Percentiles rank a stretch among this genome's conserved stretches.
Conservation (phyloP, 2,888 invertebrate species). For the Zygothrica quintamaculata region DNA sequence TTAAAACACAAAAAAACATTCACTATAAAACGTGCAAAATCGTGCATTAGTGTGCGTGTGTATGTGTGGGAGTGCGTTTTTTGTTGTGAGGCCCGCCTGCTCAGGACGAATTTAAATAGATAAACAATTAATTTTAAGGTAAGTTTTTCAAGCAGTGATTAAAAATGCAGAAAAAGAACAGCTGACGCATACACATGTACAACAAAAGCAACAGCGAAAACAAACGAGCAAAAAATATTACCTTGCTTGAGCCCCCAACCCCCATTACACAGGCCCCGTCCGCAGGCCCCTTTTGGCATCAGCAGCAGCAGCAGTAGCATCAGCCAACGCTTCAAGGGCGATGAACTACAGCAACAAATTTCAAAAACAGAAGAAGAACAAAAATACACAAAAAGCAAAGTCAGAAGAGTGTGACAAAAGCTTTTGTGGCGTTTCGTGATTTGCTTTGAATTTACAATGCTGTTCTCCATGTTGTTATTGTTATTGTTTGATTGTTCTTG, state of each 20-base stretch:
- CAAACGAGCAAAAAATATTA: constrained; percentile 50
- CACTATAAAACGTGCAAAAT: constrained; percentile 58
- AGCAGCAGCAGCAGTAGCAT: constrained; percentile 47
- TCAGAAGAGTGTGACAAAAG: constrained; percentile 54
- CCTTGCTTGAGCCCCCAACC: constrained; percentile 56
- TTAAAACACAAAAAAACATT: constrained; percentile 51
- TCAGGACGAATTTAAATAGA: constrained; percentile 65
- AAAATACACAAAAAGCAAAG: constrained; percentile 47
- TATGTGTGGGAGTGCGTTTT: constrained; percentile 20
- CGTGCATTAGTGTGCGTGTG: constrained; percentile 54
- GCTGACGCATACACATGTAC: constrained; percentile 62
- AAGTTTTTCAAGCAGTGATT: constrained; percentile 40
- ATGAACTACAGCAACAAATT: constrained; percentile 65
- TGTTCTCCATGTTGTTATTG: constrained; percentile 26
- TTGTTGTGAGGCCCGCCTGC: constrained; percentile 41
- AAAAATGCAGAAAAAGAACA: constrained; percentile 52
- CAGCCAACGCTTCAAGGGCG: constrained; percentile 67
- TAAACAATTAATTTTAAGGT: constrained; percentile 66
- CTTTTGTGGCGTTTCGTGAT: constrained; percentile 41
- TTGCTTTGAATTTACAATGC: constrained; percentile 35
- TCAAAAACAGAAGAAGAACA: constrained; percentile 27
- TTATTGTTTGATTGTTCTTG: constrained; percentile 10
- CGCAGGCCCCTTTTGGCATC: constrained; percentile 39
- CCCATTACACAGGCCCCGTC: constrained; percentile 57
- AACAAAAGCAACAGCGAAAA: constrained; percentile 22